Conservation (phyloP, 2,113 vertebrate species). For the Coregonus clupeaformis region DNA sequence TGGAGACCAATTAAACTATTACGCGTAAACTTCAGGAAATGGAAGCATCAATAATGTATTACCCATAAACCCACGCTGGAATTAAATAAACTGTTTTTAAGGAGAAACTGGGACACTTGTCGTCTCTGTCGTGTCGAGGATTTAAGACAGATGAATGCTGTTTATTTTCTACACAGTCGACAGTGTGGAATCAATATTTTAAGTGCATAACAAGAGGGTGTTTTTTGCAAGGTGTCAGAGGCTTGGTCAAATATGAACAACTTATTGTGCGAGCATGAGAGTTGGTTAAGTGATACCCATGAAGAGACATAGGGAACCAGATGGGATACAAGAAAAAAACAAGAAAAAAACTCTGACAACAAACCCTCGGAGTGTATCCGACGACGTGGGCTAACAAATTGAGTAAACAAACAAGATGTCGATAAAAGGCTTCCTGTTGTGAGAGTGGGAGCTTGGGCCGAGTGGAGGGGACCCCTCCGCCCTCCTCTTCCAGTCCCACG, state of each 20-base stretch:
- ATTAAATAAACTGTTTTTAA: conserved; percentile 28
- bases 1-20: conserved; percentile 25
- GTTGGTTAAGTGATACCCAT: background rate
- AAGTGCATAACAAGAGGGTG: background rate
- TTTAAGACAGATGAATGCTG: conserved; percentile 6
- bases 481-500: background rate
- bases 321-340: background rate
- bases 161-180: background rate
- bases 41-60: conserved; percentile 35
- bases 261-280: background rate
- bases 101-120: conserved; percentile 22
- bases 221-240: too few relatives aligned
- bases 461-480: conserved; percentile 1
- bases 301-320: background rate
- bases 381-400: conserved; percentile 14
- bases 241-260: too few relatives aligned
- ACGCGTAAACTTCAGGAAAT: conserved; percentile 13
- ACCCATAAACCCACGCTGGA: conserved; percentile 16
- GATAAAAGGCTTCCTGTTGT: conserved; percentile 13
- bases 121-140: background rate
- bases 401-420: conserved; percentile 11
- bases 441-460: conserved; percentile 27
- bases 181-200: background rate
- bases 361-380: background rate
- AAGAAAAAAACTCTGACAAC: background rate